Conservation (phyloP, 2,888 invertebrate genomes). For the Pandemis cinnamomeana region DNA sequence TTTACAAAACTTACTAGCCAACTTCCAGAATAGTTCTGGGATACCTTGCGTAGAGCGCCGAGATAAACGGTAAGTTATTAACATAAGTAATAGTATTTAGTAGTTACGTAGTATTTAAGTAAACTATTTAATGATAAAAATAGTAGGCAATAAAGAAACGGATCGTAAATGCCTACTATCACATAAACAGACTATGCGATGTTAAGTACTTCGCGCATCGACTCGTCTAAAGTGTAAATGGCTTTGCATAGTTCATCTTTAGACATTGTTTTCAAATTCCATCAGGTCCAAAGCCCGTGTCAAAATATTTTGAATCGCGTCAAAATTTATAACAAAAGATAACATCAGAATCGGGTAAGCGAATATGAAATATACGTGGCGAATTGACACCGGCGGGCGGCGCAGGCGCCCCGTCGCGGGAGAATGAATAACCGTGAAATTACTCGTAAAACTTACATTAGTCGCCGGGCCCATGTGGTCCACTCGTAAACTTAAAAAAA, state of each 20-base stretch:
- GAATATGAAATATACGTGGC: slow-evolving; percentile 36
- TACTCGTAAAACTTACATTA: slow-evolving; percentile 42
- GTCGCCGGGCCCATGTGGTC: slow-evolving; percentile 36
- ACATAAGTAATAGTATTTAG: no score
- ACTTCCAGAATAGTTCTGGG: no score
- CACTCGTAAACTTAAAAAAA: slow-evolving; percentile 39
- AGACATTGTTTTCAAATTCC: background rate
- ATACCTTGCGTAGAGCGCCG: no score
- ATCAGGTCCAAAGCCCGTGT: background rate
- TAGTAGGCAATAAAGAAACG: no score
- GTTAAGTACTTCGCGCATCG: background rate
- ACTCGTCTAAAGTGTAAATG: no score
- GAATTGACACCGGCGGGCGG: slow-evolving; percentile 32
- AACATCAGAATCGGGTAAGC: slow-evolving; percentile 32
- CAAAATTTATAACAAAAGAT: slow-evolving; percentile 16
- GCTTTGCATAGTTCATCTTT: background rate
- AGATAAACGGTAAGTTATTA: no score
- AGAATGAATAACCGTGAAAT: slow-evolving; percentile 43
- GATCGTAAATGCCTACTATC: background rate
- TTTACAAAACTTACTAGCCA: no score
- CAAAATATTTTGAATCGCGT: slow-evolving; percentile 11
- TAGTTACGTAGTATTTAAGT: no score
- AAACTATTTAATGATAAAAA: no score
- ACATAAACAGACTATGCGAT: background rate
- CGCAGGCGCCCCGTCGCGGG: slow-evolving; percentile 35